Conservation (phyloP, 1,140 invertebrate genomes). For the Episyrphus balteatus region DNA sequence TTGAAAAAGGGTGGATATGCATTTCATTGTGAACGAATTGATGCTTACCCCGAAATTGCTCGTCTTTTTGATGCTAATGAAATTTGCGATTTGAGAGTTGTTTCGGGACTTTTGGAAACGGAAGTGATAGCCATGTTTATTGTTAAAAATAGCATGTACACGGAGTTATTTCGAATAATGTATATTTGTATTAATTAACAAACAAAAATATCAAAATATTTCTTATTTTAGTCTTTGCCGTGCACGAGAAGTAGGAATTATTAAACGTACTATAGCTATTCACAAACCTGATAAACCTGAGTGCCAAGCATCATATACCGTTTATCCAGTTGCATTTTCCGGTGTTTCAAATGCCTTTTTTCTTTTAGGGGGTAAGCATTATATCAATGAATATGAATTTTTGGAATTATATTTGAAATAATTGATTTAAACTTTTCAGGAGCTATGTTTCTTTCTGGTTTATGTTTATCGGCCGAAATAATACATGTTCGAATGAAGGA, state of each 20-base stretch:
- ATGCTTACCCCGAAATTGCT: constrained; percentile 29
- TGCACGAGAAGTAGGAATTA: constrained; percentile 19
- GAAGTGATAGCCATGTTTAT: constrained; percentile 27
- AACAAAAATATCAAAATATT: no score
- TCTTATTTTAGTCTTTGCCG: constrained; percentile 16
- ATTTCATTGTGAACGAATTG: constrained; percentile 32
- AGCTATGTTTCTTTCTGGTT: no score
- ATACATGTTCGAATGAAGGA: no score
- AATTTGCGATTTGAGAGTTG: constrained; percentile 26
- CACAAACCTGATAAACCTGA: constrained; percentile 22
- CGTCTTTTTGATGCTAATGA: constrained; percentile 28
- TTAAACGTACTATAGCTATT: constrained; percentile 17
- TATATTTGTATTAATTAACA: no score
- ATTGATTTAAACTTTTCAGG: no score
- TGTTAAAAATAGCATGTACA: constrained; percentile 29
- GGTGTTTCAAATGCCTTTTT: constrained; percentile 25
- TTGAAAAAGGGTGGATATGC: constrained; percentile 25
- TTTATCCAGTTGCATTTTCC: constrained; percentile 22
- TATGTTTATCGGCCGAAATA: no score
- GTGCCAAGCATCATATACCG: constrained; percentile 23
- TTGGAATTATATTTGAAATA: no score
- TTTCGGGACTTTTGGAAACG: constrained; percentile 23
- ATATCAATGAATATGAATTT: no score
- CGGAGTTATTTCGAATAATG: constrained; percentile 25
- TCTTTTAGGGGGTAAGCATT: constrained; percentile 18